These are phyloP conservation scores for Holcopasites calliopsidis DNA, from an alignment of 1,140 invertebrate species.

Conservation along the genomic window DNA sequence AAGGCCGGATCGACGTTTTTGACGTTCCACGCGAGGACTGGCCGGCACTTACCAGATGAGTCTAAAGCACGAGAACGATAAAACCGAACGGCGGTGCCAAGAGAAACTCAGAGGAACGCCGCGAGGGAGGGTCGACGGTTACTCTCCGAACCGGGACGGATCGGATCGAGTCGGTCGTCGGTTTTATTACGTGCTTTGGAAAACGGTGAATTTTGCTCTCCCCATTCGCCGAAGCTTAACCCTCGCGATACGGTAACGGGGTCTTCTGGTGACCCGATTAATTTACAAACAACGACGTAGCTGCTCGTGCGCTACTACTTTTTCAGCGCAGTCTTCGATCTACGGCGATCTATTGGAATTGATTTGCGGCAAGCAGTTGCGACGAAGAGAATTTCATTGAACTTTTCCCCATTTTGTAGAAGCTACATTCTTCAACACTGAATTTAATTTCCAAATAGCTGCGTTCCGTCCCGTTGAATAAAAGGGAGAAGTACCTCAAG, in stretches of 20 bases:
- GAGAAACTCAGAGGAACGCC: constrained; percentile 45
- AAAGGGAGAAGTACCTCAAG: not conserved
- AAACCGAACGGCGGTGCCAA: constrained; percentile 49
- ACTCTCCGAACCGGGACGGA: constrained; percentile 4
- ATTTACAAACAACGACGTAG: too few relatives aligned
- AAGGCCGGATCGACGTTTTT: constrained; percentile 54
- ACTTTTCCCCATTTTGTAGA: too few relatives aligned
- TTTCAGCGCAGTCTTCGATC: too few relatives aligned
- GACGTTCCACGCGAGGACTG: constrained; percentile 31
- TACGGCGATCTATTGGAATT: too few relatives aligned
- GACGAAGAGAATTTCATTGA: too few relatives aligned
- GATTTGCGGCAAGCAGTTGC: too few relatives aligned
- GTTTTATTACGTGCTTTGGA: constrained; percentile 29
- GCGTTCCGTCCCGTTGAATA: not conserved
- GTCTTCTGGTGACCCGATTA: too few relatives aligned
- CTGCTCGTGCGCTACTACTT: too few relatives aligned
- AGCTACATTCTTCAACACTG: too few relatives aligned
- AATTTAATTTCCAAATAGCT: too few relatives aligned
- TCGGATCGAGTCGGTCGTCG: constrained; percentile 8
- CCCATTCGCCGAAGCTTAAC: not conserved
- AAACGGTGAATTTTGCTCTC: constrained; percentile 1
- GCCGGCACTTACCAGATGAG: constrained; percentile 55
- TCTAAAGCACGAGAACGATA: constrained; percentile 54
- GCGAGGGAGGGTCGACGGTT: constrained; percentile 26
- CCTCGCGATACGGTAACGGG: too few relatives aligned